Conservation (phyloP, 2,888 invertebrate species). For the Adineta ricciae region DNA sequence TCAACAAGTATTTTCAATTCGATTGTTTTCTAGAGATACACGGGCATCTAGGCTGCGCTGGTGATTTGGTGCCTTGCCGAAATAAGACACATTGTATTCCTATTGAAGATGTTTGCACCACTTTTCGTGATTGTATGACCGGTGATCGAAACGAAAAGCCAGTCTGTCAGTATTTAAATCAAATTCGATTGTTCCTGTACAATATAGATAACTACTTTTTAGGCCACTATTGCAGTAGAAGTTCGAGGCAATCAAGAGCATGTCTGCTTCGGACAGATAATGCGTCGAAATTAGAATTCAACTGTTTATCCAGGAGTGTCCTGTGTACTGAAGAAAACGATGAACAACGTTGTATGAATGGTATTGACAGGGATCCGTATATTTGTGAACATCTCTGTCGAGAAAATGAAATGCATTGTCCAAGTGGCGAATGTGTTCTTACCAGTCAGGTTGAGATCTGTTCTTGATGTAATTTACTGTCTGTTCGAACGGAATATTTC, state of each 20-base stretch:
- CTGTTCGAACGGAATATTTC: background rate
- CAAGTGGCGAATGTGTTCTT: too few species aligned
- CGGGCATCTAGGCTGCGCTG: background rate
- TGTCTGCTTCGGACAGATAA: too few species aligned
- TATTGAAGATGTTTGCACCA: background rate
- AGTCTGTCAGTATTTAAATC: background rate
- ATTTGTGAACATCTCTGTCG: too few species aligned
- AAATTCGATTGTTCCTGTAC: background rate
- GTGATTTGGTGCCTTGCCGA: background rate
- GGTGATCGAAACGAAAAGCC: background rate
- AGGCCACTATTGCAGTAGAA: background rate
- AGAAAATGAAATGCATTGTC: too few species aligned
- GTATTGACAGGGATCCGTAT: too few species aligned
- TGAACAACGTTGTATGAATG: too few species aligned
- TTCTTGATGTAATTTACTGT: background rate
- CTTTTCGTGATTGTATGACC: background rate
- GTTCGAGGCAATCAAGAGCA: too few species aligned
- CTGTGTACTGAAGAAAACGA: too few species aligned
- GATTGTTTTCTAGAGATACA: background rate
- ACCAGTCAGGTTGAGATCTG: background rate
- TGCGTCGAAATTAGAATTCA: too few species aligned
- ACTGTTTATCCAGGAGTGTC: too few species aligned
- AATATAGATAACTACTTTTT: background rate
- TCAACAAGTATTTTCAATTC: background rate
- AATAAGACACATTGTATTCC: background rate